Conservation (phyloP, 2,797 vertebrate species). For the Tauraco hartlaubi region DNA sequence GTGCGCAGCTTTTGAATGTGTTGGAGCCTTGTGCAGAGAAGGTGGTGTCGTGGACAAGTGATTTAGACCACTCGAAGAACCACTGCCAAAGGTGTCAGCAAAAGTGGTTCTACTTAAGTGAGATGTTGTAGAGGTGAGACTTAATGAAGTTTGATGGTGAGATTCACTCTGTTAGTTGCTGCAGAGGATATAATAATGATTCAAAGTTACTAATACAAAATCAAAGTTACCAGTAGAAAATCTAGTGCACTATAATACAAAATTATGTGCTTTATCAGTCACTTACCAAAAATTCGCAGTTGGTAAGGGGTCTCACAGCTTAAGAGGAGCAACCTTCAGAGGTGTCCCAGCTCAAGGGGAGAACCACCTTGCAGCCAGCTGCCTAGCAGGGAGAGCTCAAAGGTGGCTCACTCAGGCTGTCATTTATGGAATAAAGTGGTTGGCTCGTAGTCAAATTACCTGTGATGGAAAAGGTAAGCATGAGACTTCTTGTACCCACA, state of each 20-base stretch:
- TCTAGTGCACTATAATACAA: neutral
- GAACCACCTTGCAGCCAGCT: neutral
- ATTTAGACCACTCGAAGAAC: neutral
- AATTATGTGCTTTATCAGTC: rapidly evolving
- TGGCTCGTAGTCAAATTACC: neutral
- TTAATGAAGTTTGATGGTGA: neutral
- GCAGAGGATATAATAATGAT: neutral
- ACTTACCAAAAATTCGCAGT: neutral
- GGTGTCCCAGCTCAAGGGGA: neutral
- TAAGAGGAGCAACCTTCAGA: neutral
- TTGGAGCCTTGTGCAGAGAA: neutral
- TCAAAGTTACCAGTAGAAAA: neutral
- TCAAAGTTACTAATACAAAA: neutral
- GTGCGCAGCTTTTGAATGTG: neutral
- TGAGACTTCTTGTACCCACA: neutral
- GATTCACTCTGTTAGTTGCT: neutral
- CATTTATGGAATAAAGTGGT: neutral
- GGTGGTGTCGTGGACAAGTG: rapidly evolving
- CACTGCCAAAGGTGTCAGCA: neutral
- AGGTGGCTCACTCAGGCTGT: neutral
- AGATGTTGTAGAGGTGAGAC: neutral
- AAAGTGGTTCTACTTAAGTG: neutral
- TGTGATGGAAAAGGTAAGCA: neutral
- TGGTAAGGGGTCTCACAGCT: neutral
- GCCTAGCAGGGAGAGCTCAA: neutral